Evolutionary conservation across 2,797 vertebrate genomes (phyloP).

Genomic region (Clarias platycephalus): DNA sequence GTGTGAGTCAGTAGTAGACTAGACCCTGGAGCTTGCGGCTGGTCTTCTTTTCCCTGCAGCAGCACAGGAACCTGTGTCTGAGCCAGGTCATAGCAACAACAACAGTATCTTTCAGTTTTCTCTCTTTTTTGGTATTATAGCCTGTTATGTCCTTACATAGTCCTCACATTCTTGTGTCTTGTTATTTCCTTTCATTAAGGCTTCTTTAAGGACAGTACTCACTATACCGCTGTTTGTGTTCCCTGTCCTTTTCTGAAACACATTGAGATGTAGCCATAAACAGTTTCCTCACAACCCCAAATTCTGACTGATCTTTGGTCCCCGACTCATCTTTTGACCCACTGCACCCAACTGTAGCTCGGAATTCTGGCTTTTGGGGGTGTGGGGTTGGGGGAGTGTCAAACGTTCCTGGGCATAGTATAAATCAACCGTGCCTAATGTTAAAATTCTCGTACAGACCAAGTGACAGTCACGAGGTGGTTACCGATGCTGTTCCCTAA

Average conservation of each 20-base stretch:
- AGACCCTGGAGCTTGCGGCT: conserved; percentile 30
- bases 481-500: background rate
- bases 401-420: too few relatives aligned
- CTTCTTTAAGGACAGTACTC: background rate
- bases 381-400: too few relatives aligned
- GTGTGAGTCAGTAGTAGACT: conserved; percentile 44
- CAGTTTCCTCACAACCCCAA: conserved; percentile 26
- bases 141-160: background rate
- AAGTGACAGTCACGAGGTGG: background rate
- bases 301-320: conserved; percentile 17
- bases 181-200: conserved; percentile 6
- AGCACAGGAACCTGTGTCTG: conserved; percentile 31
- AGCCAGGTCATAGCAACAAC: conserved; percentile 49
- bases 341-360: too few relatives aligned
- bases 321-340: too few relatives aligned
- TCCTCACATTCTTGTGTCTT: background rate
- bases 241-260: background rate
- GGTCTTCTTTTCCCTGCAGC: conserved; percentile 38
- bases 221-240: conserved; percentile 26
- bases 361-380: too few relatives aligned
- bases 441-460: background rate
- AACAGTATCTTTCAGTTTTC: background rate
- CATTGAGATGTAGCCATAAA: conserved; percentile 11
- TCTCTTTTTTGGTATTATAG: background rate
- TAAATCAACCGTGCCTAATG: too few relatives aligned